These are phyloP conservation scores for Philonicus albiceps DNA, from an alignment of 2,888 invertebrate genomes.

Conservation along the genomic window DNA sequence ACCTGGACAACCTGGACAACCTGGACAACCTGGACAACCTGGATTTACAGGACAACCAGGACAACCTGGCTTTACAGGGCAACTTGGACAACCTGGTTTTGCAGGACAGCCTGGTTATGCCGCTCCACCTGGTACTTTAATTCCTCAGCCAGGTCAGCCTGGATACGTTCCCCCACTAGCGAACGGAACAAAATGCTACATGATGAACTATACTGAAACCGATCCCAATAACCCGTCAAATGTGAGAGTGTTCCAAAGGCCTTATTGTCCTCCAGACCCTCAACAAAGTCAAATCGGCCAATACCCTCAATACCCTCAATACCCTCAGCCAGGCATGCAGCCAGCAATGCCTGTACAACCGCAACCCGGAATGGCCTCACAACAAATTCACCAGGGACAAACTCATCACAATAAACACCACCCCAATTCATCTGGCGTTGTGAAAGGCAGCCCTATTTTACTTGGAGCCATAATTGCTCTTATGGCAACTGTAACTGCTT, in stretches of 20 bases:
- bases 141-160: background rate
- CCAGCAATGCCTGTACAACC: background rate
- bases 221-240: conserved; percentile 59
- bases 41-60: background rate
- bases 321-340: conserved; percentile 50
- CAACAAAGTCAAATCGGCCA: conserved; percentile 51
- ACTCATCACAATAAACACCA: background rate
- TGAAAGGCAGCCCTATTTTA: background rate
- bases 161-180: background rate
- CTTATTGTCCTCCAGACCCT: conserved; percentile 55
- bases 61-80: background rate
- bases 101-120: background rate
- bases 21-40: background rate
- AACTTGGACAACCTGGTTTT: background rate
- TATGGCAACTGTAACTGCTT: background rate
- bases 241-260: conserved; percentile 57
- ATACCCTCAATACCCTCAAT: background rate
- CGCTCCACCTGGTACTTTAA: background rate
- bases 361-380: background rate
- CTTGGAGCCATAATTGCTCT: background rate
- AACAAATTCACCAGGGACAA: background rate
- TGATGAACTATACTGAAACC: conserved; percentile 59
- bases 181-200: conserved; percentile 54
- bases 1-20: too few relatives aligned
- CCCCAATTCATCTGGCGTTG: background rate